phyloP scores from a whole-genome alignment of 1,140 invertebrate genomes.

The Steinernema khuongi region DNA sequence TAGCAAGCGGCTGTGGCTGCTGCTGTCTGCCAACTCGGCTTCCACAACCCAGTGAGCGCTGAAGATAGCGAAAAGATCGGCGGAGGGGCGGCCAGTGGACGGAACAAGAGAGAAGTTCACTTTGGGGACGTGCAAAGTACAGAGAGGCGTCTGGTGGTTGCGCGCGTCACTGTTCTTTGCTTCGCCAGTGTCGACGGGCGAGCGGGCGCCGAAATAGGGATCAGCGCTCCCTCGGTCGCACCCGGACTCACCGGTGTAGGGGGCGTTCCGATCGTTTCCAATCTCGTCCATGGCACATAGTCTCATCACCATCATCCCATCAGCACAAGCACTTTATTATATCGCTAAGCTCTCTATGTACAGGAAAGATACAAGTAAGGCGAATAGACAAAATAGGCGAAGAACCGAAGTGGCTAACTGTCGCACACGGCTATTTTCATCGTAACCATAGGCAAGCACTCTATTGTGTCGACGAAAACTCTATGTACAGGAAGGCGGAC shows the following conservation, averaged over 20 bases:
- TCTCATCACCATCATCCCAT: too few relatives aligned
- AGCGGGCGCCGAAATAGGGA: neutral
- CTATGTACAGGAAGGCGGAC: too few relatives aligned
- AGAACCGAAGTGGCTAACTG: neutral
- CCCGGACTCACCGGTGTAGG: too few relatives aligned
- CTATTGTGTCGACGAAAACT: too few relatives aligned
- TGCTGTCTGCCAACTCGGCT: neutral
- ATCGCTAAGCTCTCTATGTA: neutral
- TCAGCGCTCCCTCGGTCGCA: too few relatives aligned
- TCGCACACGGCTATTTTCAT: conserved; percentile 1
- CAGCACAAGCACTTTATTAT: conserved; percentile 7
- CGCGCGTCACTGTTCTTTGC: neutral
- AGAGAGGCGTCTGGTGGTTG: neutral
- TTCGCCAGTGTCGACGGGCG: neutral
- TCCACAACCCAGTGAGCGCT: neutral
- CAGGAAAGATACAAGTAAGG: neutral
- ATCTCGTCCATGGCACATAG: too few relatives aligned
- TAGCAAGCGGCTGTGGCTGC: neutral
- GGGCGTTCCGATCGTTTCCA: too few relatives aligned
- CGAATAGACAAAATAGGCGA: neutral
- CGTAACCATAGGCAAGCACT: too few relatives aligned
- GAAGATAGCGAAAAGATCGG: neutral
- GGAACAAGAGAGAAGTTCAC: neutral
- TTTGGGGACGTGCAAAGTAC: conserved; percentile 8
- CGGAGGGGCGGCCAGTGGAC: neutral